Evolutionary conservation across 2,113 vertebrate species (phyloP), one percentile per base, ranked within the genome.

Genomic region (Deroptyus accipitrinus): DNA sequence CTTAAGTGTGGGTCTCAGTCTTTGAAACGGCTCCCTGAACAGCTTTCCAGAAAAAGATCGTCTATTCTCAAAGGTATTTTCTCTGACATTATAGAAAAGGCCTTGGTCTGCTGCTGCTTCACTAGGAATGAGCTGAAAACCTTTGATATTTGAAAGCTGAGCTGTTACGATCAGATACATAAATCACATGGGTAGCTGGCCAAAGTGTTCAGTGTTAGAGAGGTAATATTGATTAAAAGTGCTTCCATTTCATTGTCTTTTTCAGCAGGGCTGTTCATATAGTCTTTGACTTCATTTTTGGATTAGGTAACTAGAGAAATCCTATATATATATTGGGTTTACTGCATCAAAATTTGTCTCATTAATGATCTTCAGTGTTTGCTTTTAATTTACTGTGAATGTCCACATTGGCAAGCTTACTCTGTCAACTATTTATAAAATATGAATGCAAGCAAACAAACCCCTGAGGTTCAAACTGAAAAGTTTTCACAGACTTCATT

Each of bases 371-470:
- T 83, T 70, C 55, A 64, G 0, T 88, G 61, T 93, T 97, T 94
- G 13, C 31, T 86, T 94, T 93, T 59, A 44, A 87, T 94, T 88
- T 84, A 81, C 44, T 55, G 9, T 59, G 12, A n/a, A 67, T 63
- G 35, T 51, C 66, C 69, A 70, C 3, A 3, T 14, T 49, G 57
- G 64, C 48, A 76, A 67, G 73, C 31, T 52, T 92, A 39, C 4
- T 88, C 49, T 88, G 66, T 52, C 74, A 86, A 46, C 28, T 82
- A 49, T 88, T 90, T 94, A 75, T 90, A 86, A 96, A 94, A 92
- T 64, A 90, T 78, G 28, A 62, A 54, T 27, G 15, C 30, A 93
- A 93, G 86, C 63, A 95, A 96, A 83, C 57, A 66, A 86, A 61
- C 8, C 39, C 69, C 37, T 42, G 27, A 67, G 52, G 66, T 61